Evolutionary conservation across 64 coral and sea anemone genomes (phyloP).

Genomic region (Dendronephthya gigantea): DNA sequence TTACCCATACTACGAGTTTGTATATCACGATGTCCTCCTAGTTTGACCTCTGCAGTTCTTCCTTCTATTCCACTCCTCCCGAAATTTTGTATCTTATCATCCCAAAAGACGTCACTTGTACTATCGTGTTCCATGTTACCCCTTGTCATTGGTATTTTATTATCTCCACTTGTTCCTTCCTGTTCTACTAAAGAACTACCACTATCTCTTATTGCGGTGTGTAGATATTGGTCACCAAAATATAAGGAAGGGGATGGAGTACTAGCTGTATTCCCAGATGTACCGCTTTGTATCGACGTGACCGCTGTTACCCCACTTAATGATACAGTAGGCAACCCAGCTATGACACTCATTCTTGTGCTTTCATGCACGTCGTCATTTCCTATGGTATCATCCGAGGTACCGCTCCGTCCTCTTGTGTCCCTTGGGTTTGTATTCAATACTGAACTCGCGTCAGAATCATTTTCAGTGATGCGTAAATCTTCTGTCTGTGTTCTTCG

Average conservation of each 20-base stretch:
- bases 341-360: no score
- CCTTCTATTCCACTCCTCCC: no score
- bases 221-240: not conserved
- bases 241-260: not conserved
- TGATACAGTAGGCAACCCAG: no score
- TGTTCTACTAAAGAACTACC: not conserved
- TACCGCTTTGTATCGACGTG: not conserved
- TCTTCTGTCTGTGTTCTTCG: not conserved
- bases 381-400: no score
- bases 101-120: not conserved
- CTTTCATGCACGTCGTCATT: no score
- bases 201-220: not conserved
- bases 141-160: not conserved
- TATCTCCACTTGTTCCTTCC: not conserved
- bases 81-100: no score
- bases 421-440: not conserved
- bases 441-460: not conserved
- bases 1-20: not conserved
- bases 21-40: not conserved
- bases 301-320: no score
- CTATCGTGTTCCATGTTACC: not conserved
- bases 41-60: not conserved
- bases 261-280: not conserved
- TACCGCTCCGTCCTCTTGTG: not conserved
- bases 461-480: not conserved